Evolutionary conservation across 1,140 invertebrate species (phyloP).

Genomic region (Calephelis virginiensis): DNA sequence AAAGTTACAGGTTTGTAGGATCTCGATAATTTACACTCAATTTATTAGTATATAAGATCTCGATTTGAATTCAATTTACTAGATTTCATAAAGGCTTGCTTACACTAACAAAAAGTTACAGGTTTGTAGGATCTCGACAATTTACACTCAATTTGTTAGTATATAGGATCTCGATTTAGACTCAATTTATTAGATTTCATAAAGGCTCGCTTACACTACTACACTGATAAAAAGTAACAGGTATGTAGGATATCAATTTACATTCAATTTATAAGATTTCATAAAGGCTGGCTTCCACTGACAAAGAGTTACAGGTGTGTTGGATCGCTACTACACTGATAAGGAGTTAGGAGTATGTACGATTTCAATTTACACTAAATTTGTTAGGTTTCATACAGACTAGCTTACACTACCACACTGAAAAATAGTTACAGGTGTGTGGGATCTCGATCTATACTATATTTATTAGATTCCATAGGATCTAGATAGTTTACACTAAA

Average conservation of each 20-base stretch:
- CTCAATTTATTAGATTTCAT: background rate
- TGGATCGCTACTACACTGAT: background rate
- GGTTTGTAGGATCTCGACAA: conserved; percentile 15
- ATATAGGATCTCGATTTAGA: background rate
- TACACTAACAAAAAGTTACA: too few species aligned
- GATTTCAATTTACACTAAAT: too few species aligned
- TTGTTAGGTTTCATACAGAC: too few species aligned
- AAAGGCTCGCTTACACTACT: conserved; percentile 85
- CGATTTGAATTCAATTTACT: too few species aligned
- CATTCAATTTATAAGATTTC: background rate
- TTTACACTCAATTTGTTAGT: conserved; percentile 7
- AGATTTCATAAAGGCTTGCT: too few species aligned
- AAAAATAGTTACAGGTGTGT: background rate
- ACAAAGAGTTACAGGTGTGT: background rate
- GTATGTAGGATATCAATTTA: conserved; percentile 50
- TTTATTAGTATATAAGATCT: too few species aligned
- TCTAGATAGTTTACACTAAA: conserved; percentile 11
- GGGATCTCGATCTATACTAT: background rate
- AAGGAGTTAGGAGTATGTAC: background rate
- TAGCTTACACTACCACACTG: too few species aligned
- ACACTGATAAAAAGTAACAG: conserved; percentile 94
- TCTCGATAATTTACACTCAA: conserved; percentile 16
- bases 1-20: conserved; percentile 84
- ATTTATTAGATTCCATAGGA: too few species aligned
- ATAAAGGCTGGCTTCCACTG: too few species aligned